A percentile compares a stretch with the other conserved stretches of the same genome.
Conservation (phyloP, 2,797 vertebrate species). For the Scyliorhinus canicula region DNA sequence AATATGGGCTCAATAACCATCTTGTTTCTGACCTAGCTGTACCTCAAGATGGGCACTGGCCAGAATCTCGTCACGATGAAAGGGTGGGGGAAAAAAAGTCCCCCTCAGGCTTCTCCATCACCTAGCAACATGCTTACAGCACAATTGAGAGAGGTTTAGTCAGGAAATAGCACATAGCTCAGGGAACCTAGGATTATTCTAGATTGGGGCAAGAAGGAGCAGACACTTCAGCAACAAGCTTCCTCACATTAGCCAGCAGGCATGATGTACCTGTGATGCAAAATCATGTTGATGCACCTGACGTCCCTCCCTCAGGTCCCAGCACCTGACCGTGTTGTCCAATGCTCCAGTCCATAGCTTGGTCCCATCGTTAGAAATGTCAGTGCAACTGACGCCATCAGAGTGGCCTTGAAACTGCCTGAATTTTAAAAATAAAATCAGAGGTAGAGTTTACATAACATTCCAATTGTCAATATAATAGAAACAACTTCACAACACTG, state of each 20-base stretch:
- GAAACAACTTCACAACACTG: neutral
- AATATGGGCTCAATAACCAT: neutral
- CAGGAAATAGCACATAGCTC: neutral
- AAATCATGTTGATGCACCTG: slow-evolving; percentile 60
- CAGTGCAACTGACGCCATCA: slow-evolving; percentile 50
- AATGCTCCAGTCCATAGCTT: slow-evolving; percentile 48
- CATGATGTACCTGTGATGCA: slow-evolving; percentile 51
- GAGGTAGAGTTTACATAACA: neutral
- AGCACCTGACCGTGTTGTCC: slow-evolving; percentile 49
- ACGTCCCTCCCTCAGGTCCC: slow-evolving; percentile 55
- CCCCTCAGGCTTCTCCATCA: neutral
- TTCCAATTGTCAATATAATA: neutral
- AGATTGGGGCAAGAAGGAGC: neutral
- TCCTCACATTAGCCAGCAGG: neutral
- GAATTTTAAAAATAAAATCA: neutral
- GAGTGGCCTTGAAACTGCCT: slow-evolving; percentile 65
- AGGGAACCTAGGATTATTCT: neutral
- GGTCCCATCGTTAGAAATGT: slow-evolving; percentile 48
- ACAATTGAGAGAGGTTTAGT: neutral
- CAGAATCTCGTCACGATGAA: neutral
- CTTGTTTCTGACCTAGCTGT: neutral
- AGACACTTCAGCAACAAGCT: neutral
- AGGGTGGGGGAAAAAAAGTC: neutral
- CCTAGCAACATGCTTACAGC: neutral
- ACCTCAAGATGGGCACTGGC: neutral